A percentile compares a stretch with the other conserved stretches of the same genome.
Evolutionary conservation across 2,888 invertebrate genomes (phyloP).

Genomic region (Exephanes ischioxanthus): DNA sequence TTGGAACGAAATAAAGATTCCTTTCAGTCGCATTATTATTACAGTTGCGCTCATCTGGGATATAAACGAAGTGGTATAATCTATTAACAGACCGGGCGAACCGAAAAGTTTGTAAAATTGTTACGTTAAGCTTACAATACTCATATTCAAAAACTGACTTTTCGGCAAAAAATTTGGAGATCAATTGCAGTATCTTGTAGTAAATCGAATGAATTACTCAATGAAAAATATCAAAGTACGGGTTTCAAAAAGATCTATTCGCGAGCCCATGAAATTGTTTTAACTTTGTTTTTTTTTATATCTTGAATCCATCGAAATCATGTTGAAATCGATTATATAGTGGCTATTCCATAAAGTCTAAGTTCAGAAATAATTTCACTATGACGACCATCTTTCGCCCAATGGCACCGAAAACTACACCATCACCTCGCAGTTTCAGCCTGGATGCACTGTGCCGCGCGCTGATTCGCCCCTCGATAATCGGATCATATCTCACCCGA

Average conservation of each 20-base stretch:
- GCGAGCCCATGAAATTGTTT: neutral
- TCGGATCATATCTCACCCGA: neutral
- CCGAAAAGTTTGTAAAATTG: neutral
- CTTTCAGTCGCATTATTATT: neutral
- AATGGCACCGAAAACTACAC: neutral
- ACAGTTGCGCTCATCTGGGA: neutral
- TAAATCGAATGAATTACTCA: neutral
- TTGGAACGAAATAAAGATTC: neutral
- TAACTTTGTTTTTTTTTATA: neutral
- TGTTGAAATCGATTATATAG: no score
- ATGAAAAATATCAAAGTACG: neutral
- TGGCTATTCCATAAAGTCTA: neutral
- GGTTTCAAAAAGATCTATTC: neutral
- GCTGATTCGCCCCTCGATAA: neutral
- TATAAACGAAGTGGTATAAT: neutral
- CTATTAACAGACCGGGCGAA: neutral
- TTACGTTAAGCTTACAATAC: neutral
- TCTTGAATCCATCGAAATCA: no score
- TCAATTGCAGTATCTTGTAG: neutral
- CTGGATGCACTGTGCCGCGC: neutral
- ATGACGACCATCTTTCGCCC: neutral
- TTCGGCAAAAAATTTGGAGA: neutral
- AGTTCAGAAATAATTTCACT: neutral
- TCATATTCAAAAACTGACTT: neutral
- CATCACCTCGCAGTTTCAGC: neutral